Conservation (phyloP, 2,888 invertebrate species). For the Eupithecia tripunctaria region DNA sequence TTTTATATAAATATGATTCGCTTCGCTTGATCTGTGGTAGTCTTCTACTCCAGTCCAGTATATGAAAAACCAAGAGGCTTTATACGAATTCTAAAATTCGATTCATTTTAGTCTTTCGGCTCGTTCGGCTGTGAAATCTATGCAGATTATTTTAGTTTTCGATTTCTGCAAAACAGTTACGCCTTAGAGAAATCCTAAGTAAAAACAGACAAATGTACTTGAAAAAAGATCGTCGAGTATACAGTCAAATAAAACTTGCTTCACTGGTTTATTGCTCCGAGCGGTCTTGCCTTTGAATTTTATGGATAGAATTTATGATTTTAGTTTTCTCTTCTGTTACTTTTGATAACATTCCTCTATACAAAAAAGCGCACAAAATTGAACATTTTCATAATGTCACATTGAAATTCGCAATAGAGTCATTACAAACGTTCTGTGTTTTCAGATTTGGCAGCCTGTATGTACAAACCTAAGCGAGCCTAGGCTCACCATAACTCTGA, state of each 20-base stretch:
- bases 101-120: not conserved
- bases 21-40: not conserved
- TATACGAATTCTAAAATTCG: not conserved
- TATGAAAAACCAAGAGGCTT: not conserved
- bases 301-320: not conserved
- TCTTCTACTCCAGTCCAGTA: not conserved
- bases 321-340: not conserved
- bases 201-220: too few species aligned
- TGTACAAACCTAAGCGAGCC: not conserved
- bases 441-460: not conserved
- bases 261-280: not conserved
- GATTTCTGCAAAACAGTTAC: too few species aligned
- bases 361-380: not conserved
- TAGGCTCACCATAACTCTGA: not conserved
- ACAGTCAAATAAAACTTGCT: not conserved
- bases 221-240: not conserved
- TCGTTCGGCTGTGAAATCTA: not conserved
- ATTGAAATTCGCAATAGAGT: not conserved
- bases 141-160: too few species aligned
- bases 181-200: too few species aligned
- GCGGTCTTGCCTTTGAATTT: not conserved
- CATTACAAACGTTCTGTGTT: not conserved
- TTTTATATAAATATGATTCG: not conserved
- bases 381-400: too few species aligned
- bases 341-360: not conserved